Conservation (phyloP, 2,797 vertebrate genomes). For the Clarias laeviceps region DNA sequence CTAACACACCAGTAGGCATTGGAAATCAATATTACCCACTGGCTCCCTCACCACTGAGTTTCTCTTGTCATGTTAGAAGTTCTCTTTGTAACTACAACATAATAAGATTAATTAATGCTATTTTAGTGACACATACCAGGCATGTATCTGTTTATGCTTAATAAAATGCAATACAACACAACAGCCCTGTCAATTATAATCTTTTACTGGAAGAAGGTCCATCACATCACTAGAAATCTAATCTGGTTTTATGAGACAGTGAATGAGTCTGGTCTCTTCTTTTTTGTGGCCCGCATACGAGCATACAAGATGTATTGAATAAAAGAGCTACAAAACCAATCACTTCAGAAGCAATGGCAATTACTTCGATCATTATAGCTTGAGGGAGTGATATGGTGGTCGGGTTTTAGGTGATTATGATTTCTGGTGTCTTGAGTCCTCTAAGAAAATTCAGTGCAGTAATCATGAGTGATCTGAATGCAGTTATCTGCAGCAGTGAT, state of each 20-base stretch:
- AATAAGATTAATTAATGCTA: conserved; percentile 24
- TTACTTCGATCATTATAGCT: conserved; percentile 29
- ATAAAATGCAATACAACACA: neutral
- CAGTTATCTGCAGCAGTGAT: conserved; percentile 36
- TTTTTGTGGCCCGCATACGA: neutral
- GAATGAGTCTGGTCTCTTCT: neutral
- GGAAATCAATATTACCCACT: conserved; percentile 49
- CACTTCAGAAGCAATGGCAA: neutral
- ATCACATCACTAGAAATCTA: neutral
- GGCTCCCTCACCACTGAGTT: conserved; percentile 21
- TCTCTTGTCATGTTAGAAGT: conserved; percentile 3
- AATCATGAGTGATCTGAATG: conserved; percentile 40
- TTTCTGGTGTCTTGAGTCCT: conserved; percentile 39
- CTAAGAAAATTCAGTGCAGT: conserved; percentile 26
- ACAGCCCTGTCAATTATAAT: conserved; percentile 4
- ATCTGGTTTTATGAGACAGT: neutral
- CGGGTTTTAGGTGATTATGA: conserved; percentile 20
- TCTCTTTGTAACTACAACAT: conserved; percentile 20
- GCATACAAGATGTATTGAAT: neutral
- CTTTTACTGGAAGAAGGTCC: conserved; percentile 24
- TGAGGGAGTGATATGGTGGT: conserved; percentile 29
- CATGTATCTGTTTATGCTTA: conserved; percentile 16
- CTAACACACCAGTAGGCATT: conserved; percentile 44
- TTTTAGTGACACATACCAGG: conserved; percentile 1
- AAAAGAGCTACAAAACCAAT: neutral